Evolutionary conservation across 2,113 vertebrate genomes (phyloP).

Genomic region (Mus pahari): DNA sequence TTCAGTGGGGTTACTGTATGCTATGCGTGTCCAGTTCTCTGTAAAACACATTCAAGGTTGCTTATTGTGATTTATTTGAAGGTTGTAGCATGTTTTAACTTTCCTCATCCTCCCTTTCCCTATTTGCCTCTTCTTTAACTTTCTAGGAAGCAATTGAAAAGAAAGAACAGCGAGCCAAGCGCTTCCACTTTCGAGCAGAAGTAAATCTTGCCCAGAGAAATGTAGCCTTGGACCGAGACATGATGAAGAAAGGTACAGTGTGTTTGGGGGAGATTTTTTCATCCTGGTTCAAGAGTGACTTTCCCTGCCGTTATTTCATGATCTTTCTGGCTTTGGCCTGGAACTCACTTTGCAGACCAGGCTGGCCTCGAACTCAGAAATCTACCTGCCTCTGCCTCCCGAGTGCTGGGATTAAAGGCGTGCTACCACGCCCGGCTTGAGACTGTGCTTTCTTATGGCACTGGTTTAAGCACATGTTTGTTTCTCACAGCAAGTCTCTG

Average conservation of each 20-base stretch:
- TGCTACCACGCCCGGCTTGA: too few species aligned
- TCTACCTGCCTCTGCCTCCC: neutral
- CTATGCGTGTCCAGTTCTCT: constrained; percentile 1
- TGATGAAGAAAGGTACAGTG: constrained; percentile 94
- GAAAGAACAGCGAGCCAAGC: constrained; percentile 96
- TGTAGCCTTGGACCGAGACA: constrained; percentile 93
- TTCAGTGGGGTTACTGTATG: neutral
- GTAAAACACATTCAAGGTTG: constrained; percentile 6
- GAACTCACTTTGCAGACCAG: too few species aligned
- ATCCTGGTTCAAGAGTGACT: neutral
- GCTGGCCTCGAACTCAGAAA: too few species aligned
- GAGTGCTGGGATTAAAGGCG: neutral
- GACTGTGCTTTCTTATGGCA: neutral
- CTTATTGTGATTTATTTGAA: constrained; percentile 47
- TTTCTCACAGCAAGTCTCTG: neutral
- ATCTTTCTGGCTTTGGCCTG: constrained; percentile 30
- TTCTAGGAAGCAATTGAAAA: constrained; percentile 96
- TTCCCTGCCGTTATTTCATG: neutral
- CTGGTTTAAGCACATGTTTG: neutral
- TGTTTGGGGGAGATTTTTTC: neutral
- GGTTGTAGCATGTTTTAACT: neutral
- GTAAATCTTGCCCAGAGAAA: constrained; percentile 91
- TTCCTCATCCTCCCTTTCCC: neutral
- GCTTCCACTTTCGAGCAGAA: constrained; percentile 95
- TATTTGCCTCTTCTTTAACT: constrained; percentile 59